Base-by-base conservation (phyloP, 2,113 vertebrate species). In the Chrysemys picta region DNA sequence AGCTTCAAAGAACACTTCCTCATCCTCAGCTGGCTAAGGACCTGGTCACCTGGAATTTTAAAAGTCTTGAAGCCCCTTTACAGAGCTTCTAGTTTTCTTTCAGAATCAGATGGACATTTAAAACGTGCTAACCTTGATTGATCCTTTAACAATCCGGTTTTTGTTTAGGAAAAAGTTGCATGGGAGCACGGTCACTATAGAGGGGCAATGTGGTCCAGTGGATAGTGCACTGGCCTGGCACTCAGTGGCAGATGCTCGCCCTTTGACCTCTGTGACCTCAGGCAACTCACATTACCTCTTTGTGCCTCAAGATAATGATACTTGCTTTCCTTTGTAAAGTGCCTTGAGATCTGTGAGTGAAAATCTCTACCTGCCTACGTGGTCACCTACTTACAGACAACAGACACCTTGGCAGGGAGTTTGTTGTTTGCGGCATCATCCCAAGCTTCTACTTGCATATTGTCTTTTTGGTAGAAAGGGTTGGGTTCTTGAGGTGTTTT, bases 401-500 rank as follows among this genome's bases (percentile, higher is more conserved):
- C 35, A 75, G n/a, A n/a, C n/a, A 38, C 10, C 17, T 72, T 21
- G 21, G 35, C 16, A 45, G 49, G 49, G 69, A 62, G 35, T 90
- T 94, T 93, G 45, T 83, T 91, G 72, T 0, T 1, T 53, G 78
- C 85, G 50, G 49, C 38, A 62, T 54, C 2, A 53, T 82, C 62
- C 45, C 10, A 78, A 92, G 53, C 3, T 2, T 82, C 94, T 45
- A 69, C 12, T n/a, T 88, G 91, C 76, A 84, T 47, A 75, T 94
- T 95, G 95, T 93, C 88, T 86, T 79, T 56, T 65, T 84, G 65
- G 84, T 59, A 29, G 59, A 94, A 78, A 62, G 25, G 10, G 57
- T 93, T 94, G 84, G 88, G 80, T 38, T 94, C 11, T 88, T 88
- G 0, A 65, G 84, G 85, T 93, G 83, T 92, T 92, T 89, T 56